phyloP scores from a whole-genome alignment of 2,888 invertebrate species.

The Philaethria dido region DNA sequence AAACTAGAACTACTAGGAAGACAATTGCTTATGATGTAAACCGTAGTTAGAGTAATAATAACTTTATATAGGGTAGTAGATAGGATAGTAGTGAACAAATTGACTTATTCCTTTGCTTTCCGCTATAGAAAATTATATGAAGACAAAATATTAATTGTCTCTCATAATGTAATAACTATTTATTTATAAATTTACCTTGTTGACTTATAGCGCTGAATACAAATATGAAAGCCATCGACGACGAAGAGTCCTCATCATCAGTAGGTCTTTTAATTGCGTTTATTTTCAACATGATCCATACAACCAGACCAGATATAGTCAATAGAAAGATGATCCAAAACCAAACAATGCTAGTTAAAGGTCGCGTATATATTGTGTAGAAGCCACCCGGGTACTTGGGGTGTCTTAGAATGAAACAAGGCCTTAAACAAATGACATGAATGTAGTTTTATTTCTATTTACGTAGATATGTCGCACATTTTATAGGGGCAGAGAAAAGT shows the following conservation, averaged over 20 bases:
- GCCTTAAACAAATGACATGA: constrained; percentile 63
- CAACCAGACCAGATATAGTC: constrained; percentile 51
- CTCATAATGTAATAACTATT: too few species aligned
- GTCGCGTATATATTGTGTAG: constrained; percentile 86
- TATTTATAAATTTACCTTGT: constrained; percentile 62
- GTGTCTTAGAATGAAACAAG: constrained; percentile 87
- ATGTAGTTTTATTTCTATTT: too few species aligned
- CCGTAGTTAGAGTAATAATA: too few species aligned
- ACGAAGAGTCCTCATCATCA: constrained; percentile 62
- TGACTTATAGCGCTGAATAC: constrained; percentile 75
- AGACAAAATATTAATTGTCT: too few species aligned
- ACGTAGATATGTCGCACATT: too few species aligned
- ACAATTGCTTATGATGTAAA: too few species aligned
- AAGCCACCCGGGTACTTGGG: constrained; percentile 85
- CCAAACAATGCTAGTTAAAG: constrained; percentile 85
- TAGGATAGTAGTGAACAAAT: too few species aligned
- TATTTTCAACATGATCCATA: constrained; percentile 57
- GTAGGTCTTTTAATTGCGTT: constrained; percentile 46
- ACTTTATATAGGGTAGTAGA: too few species aligned
- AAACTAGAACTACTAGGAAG: too few species aligned
- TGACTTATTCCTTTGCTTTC: too few species aligned
- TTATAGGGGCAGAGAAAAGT: too few species aligned
- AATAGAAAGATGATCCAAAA: constrained; percentile 70
- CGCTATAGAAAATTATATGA: too few species aligned
- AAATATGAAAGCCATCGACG: constrained; percentile 74